phyloP scores from a whole-genome alignment of 2,888 invertebrate species.

The Amiota communis region DNA sequence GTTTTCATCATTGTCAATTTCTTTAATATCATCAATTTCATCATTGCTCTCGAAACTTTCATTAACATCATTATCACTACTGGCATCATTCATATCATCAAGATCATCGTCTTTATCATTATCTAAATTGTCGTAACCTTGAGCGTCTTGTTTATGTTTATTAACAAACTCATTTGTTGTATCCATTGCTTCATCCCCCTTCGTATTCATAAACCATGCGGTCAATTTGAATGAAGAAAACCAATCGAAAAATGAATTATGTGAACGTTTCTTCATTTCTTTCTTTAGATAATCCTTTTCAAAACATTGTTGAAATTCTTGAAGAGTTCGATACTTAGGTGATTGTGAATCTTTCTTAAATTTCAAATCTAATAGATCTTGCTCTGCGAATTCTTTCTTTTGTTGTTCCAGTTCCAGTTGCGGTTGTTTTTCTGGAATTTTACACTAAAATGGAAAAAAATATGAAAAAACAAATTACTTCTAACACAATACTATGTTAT shows the following conservation, averaged over 20 bases:
- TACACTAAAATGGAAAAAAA: too few relatives aligned
- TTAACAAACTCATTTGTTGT: too few relatives aligned
- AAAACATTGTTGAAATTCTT: constrained; percentile 3
- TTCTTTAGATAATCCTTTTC: neutral
- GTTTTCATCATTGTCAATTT: neutral
- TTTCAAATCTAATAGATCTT: neutral
- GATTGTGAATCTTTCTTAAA: neutral
- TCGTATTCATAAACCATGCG: neutral
- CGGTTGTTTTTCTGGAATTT: neutral
- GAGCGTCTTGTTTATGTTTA: neutral
- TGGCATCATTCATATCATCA: neutral
- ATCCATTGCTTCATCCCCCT: too few relatives aligned
- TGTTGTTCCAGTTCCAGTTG: neutral
- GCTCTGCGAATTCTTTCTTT: neutral
- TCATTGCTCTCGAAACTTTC: too few relatives aligned
- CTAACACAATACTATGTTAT: too few relatives aligned
- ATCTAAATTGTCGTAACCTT: neutral
- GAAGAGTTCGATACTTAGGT: neutral
- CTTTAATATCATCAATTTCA: constrained; percentile 21
- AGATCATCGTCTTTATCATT: neutral
- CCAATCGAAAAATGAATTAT: constrained; percentile 13
- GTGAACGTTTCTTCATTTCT: neutral
- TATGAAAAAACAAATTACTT: too few relatives aligned
- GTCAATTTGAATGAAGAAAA: neutral
- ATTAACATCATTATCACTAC: too few relatives aligned